Evolutionary conservation across 2,113 vertebrate species (phyloP).

Genomic region (Balaeniceps rex): DNA sequence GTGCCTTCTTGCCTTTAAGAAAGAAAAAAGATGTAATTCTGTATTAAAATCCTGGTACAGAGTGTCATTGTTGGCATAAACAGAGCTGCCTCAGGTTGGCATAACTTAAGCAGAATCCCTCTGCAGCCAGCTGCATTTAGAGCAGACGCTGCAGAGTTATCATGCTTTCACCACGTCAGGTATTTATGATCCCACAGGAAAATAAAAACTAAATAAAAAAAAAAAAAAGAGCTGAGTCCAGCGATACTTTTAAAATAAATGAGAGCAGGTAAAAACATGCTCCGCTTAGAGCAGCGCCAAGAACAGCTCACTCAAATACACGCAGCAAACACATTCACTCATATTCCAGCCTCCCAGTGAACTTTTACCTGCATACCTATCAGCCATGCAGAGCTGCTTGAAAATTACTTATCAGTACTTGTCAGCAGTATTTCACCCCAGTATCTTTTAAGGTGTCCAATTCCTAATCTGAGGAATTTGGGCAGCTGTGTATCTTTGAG

Average conservation of each 20-base stretch:
- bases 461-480: not conserved
- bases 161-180: not conserved
- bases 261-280: conserved; percentile 30
- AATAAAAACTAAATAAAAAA: not conserved
- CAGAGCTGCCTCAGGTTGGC: not conserved
- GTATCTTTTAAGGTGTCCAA: not conserved
- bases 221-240: not conserved
- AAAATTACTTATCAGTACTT: not conserved
- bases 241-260: not conserved
- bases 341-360: not conserved
- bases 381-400: not conserved
- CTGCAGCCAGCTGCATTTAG: not conserved
- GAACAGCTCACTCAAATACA: not conserved
- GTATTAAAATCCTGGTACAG: not conserved
- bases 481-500: not conserved
- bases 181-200: not conserved
- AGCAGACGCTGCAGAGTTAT: not conserved
- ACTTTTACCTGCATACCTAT: not conserved
- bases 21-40: not conserved
- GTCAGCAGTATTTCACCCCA: not conserved
- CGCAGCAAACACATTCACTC: not conserved
- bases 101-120: not conserved
- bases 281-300: not conserved
- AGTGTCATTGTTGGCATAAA: not conserved
- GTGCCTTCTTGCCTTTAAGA: not conserved